phyloP scores from a whole-genome alignment of 2,888 invertebrate species.

The Aspidiotus destructor region DNA sequence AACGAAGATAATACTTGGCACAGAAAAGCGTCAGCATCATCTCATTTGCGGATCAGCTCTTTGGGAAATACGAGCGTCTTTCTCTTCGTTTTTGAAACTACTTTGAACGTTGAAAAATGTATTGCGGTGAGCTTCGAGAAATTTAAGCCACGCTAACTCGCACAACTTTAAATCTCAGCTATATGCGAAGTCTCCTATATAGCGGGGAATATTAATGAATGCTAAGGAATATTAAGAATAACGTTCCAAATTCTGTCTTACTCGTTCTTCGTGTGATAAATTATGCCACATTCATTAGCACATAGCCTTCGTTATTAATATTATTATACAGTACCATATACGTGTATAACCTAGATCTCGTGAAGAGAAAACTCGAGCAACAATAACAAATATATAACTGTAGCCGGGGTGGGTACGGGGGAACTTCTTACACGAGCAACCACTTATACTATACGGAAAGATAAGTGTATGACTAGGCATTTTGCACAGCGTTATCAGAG shows the following conservation, averaged over 20 bases:
- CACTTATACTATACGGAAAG: background rate
- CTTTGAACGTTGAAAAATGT: background rate
- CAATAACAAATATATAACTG: constrained; percentile 7
- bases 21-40: too few relatives aligned
- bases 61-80: too few relatives aligned
- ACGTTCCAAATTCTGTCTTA: constrained; percentile 5
- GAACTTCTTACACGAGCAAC: constrained; percentile 4
- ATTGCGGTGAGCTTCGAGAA: background rate
- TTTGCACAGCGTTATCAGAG: constrained; percentile 8
- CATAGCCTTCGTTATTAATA: constrained; percentile 14
- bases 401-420: background rate
- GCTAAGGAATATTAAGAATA: constrained; percentile 16
- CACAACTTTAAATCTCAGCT: constrained; percentile 4
- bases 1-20: too few relatives aligned
- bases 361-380: background rate
- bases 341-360: background rate
- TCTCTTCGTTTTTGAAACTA: too few relatives aligned
- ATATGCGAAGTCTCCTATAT: background rate
- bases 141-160: constrained; percentile 7
- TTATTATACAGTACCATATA: constrained; percentile 9
- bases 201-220: constrained; percentile 16
- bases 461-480: constrained; percentile 1
- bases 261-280: constrained; percentile 8
- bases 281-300: constrained; percentile 16
- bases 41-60: too few relatives aligned